Evolutionary conservation across 2,113 vertebrate species (phyloP).

Genomic region (Chionis minor): DNA sequence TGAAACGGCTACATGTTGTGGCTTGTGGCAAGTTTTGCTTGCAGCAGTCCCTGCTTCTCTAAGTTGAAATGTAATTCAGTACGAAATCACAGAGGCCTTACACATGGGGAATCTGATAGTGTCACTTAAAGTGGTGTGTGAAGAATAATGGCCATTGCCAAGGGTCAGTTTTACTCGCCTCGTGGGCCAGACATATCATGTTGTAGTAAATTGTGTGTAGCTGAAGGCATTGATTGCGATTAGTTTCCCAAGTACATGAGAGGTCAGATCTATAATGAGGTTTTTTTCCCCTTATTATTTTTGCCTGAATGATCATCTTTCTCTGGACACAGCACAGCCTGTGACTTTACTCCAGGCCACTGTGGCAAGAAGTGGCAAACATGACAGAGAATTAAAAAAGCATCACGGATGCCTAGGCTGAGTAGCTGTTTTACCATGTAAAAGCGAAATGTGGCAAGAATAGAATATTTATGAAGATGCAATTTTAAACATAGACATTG

Average conservation of each 20-base stretch:
- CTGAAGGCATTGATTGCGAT: constrained; percentile 60
- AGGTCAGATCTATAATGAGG: constrained; percentile 41
- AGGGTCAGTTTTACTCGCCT: neutral
- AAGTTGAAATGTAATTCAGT: neutral
- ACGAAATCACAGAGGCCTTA: neutral
- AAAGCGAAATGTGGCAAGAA: neutral
- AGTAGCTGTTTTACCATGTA: neutral
- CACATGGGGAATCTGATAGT: neutral
- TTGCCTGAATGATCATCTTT: constrained; percentile 7
- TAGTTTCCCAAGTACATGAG: constrained; percentile 20
- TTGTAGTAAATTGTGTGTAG: constrained; percentile 57
- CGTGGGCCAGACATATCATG: constrained; percentile 29
- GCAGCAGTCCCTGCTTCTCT: neutral
- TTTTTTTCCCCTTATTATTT: neutral
- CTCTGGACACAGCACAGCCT: neutral
- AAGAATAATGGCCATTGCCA: neutral
- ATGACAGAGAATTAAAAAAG: neutral
- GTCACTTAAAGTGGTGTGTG: neutral
- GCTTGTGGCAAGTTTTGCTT: neutral
- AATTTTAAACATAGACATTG: neutral
- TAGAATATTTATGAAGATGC: neutral
- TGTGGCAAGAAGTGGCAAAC: neutral
- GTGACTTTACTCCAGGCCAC: neutral
- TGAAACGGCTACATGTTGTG: neutral
- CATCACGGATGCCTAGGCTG: neutral